phyloP scores from a whole-genome alignment of 2,797 vertebrate genomes.

The Phalanger gymnotis region DNA sequence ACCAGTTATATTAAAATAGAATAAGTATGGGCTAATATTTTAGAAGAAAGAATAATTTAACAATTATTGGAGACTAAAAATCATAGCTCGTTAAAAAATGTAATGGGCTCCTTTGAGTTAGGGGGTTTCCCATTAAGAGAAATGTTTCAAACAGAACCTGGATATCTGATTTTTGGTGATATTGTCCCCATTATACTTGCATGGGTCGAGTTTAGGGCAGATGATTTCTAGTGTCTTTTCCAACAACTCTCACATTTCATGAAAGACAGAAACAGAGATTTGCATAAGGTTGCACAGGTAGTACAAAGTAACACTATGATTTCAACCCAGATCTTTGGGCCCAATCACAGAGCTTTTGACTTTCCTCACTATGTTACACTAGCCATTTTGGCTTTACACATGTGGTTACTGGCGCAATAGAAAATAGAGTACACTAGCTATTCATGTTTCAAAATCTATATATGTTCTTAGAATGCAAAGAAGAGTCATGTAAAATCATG shows the following conservation, averaged over 20 bases:
- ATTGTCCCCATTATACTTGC: background rate
- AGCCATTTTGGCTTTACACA: background rate
- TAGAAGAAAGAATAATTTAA: background rate
- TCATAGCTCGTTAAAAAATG: background rate
- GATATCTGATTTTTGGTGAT: background rate
- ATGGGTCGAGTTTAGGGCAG: background rate
- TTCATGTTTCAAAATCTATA: background rate
- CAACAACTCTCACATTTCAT: background rate
- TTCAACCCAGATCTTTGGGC: background rate
- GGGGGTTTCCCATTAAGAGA: no score
- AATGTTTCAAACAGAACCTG: background rate
- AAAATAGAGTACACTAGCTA: background rate
- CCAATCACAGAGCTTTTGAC: background rate
- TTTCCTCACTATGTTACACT: background rate
- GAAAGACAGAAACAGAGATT: background rate
- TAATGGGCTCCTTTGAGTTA: no score
- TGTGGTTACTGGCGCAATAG: background rate
- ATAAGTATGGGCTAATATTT: background rate
- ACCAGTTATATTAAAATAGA: background rate
- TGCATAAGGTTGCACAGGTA: background rate
- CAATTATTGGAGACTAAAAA: background rate
- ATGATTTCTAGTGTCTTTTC: background rate
- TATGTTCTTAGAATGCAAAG: background rate
- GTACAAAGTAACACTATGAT: background rate
- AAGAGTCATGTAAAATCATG: background rate